Evolutionary conservation across 2,113 vertebrate genomes (phyloP).

Genomic region (Calidris pygmaea): DNA sequence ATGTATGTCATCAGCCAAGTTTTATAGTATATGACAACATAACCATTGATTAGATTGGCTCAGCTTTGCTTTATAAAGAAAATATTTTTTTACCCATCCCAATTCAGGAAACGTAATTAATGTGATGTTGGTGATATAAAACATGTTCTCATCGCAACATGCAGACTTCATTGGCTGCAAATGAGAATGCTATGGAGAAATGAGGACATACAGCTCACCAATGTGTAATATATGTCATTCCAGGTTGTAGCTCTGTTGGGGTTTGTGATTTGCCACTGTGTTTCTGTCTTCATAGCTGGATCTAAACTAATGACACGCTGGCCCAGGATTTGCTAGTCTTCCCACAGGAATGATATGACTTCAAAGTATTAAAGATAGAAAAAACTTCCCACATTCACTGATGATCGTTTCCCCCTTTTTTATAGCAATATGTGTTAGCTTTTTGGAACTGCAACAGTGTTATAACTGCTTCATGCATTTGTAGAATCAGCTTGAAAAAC

Average conservation of each 20-base stretch:
- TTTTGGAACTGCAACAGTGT: neutral
- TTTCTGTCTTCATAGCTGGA: neutral
- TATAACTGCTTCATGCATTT: neutral
- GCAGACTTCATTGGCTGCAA: neutral
- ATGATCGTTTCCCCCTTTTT: neutral
- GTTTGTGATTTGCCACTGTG: neutral
- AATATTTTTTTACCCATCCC: neutral
- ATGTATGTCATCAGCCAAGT: neutral
- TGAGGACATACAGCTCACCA: neutral
- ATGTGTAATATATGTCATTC: neutral
- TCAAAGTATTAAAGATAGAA: neutral
- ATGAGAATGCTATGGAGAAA: neutral
- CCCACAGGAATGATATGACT: neutral
- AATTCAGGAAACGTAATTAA: neutral
- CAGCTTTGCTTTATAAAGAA: slow-evolving; percentile 2
- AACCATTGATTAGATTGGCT: neutral
- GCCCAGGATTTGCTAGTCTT: neutral
- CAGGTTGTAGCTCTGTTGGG: neutral
- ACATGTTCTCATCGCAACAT: neutral
- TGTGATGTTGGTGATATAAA: neutral
- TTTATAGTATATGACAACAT: neutral
- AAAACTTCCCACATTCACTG: neutral
- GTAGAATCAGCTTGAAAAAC: neutral
- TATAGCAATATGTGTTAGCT: neutral
- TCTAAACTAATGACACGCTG: neutral